Conservation (phyloP, 2,797 vertebrate genomes). For the Periparus ater region DNA sequence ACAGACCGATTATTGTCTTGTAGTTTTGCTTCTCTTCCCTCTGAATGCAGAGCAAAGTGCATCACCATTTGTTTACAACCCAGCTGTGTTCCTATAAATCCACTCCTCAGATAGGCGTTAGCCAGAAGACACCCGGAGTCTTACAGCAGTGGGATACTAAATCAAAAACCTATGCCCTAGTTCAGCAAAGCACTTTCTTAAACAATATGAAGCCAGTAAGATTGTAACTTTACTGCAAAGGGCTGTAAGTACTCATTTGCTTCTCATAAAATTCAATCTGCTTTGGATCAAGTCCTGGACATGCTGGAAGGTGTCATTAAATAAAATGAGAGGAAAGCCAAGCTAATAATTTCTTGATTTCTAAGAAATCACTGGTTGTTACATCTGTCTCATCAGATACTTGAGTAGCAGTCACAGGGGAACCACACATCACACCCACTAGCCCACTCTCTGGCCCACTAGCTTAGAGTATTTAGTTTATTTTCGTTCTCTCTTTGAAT, state of each 20-base stretch:
- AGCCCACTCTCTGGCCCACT: not conserved
- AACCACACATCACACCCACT: not conserved
- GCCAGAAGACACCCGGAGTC: not conserved
- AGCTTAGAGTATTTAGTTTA: not conserved
- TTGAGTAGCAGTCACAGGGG: not conserved
- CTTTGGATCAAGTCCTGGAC: conserved; percentile 25
- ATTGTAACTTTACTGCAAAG: not conserved
- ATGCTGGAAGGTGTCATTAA: conserved; percentile 28
- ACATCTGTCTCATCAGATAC: not conserved
- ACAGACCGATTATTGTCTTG: not conserved
- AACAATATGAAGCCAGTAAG: not conserved
- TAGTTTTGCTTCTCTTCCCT: not conserved
- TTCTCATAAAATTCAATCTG: conserved; percentile 24
- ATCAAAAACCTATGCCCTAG: not conserved
- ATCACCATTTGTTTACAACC: not conserved
- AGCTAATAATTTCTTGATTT: not conserved
- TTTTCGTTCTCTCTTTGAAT: not conserved
- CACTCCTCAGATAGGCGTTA: not conserved
- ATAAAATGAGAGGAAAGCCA: not conserved
- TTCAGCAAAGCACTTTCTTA: not conserved
- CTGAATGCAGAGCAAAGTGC: not conserved
- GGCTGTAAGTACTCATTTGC: not conserved
- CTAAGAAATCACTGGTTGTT: not conserved
- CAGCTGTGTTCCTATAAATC: not conserved
- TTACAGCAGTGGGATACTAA: not conserved